Base-by-base conservation (phyloP, 2,797 vertebrate genomes). In the Dallia pectoralis region DNA sequence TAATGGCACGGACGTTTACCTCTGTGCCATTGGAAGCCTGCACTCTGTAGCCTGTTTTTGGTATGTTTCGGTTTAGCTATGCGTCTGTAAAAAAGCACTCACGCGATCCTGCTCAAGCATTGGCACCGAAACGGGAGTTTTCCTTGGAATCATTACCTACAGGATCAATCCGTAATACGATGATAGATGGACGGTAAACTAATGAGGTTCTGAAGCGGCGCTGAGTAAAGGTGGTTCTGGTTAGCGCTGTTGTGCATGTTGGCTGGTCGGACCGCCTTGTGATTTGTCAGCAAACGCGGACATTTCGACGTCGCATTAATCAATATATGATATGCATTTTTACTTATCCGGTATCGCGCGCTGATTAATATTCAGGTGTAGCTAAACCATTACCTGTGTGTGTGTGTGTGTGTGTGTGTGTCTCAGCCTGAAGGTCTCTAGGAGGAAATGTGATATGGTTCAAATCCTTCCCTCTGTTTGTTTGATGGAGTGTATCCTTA, bases 401-500 rank as follows among this genome's bases (percentile, higher is more conserved):
- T n/a, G n/a, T n/a, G n/a, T n/a, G n/a, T n/a, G n/a, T n/a, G n/a
- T n/a, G n/a, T n/a, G n/a, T n/a, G n/a, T n/a, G n/a, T 49, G 40
- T 25, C 77, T 59, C 70, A 64, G 70, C 76, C 68, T 75, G 47
- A 44, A 73, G 63, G 68, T 69, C 63, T 53, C 66, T 74, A 63
- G 62, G 69, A 29, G 47, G 81, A 7, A 40, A 82, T 69, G 32
- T 67, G 66, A 79, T 77, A 78, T 74, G 70, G 66, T 75, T 81
- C 53, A 81, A 59, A 75, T 69, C 51, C 48, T 51, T 48, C 29
- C 75, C 64, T 68, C 51, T 44, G 72, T 49, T 73, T 81, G 69
- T 84, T 80, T 67, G 71, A 69, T 76, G 36, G 33, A 64, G 36
- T 77, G 29, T 75, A 78, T 83, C 25, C 72, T 74, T 64, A 69